Percentiles rank a stretch among this genome's conserved stretches.
Conservation (phyloP, 2,797 vertebrate genomes). For the Acanthurus lineatus region DNA sequence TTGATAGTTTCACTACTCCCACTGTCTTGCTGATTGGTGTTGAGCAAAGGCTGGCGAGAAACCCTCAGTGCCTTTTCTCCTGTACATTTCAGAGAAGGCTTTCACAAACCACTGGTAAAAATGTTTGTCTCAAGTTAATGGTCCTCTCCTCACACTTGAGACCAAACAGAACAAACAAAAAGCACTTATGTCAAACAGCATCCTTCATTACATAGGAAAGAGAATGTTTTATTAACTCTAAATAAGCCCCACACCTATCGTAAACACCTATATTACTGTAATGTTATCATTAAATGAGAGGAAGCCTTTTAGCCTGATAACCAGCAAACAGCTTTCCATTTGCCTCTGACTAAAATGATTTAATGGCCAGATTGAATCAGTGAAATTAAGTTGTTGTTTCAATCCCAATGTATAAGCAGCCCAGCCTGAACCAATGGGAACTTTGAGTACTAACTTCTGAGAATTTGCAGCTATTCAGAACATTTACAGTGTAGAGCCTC, state of each 20-base stretch:
- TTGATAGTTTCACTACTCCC: conserved; percentile 2
- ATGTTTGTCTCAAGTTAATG: conserved; percentile 86
- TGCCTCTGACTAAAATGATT: conserved; percentile 82
- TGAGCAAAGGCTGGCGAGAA: conserved; percentile 39
- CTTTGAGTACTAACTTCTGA: conserved; percentile 14
- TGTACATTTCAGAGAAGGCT: conserved; percentile 77
- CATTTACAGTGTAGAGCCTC: not conserved
- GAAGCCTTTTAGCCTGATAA: conserved; percentile 83
- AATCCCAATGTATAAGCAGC: conserved; percentile 71
- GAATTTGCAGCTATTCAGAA: not conserved
- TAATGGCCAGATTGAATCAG: conserved; percentile 81
- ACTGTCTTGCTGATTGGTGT: conserved; percentile 13
- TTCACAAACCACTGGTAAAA: conserved; percentile 87
- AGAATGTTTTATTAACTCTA: conserved; percentile 85
- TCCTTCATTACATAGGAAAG: conserved; percentile 83
- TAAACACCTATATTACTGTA: conserved; percentile 87
- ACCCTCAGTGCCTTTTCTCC: conserved; percentile 55
- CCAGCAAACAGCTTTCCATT: conserved; percentile 84
- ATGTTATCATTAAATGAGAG: conserved; percentile 83
- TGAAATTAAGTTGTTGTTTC: conserved; percentile 82
- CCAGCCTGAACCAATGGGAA: conserved; percentile 49
- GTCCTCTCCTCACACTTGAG: conserved; percentile 83
- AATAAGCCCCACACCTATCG: conserved; percentile 86
- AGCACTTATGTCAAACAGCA: conserved; percentile 86
- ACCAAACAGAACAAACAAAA: conserved; percentile 86